These are phyloP conservation scores for Eumacrocentrus americanus DNA, from an alignment of 2,888 invertebrate species.

Conservation along the genomic window DNA sequence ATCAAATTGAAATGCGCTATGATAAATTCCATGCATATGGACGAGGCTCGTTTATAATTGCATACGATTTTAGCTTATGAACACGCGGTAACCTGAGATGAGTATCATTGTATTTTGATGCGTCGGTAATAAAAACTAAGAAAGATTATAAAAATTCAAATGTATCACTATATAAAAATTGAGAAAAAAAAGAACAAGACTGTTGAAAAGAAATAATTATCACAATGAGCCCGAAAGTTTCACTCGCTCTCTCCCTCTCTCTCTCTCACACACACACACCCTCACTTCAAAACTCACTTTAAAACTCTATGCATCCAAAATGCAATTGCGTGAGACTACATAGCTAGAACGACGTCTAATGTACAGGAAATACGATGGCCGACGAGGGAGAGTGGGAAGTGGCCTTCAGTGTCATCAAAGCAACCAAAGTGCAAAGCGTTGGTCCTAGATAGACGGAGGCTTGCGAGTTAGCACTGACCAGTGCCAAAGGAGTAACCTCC, in stretches of 20 bases:
- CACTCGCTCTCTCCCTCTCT: no score
- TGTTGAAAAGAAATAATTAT: background rate
- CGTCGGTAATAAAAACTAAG: no score
- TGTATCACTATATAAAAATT: background rate
- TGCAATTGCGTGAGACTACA: no score
- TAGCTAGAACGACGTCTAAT: background rate
- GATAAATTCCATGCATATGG: background rate
- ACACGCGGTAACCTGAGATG: no score
- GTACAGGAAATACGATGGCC: no score
- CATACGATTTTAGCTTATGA: no score
- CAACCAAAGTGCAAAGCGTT: background rate
- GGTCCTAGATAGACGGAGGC: background rate
- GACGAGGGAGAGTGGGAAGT: background rate
- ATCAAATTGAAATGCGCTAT: background rate
- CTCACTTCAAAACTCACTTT: no score
- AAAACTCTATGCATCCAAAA: no score
- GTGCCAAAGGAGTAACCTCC: constrained; percentile 21
- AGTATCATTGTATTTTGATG: no score
- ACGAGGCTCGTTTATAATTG: background rate
- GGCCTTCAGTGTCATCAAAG: constrained; percentile 7
- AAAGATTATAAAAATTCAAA: background rate
- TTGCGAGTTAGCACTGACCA: constrained; percentile 20
- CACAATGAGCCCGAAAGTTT: no score
- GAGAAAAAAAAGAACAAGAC: background rate
- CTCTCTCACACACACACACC: no score